phyloP scores from a whole-genome alignment of 2,113 vertebrate genomes.

The Steatornis caripensis region DNA sequence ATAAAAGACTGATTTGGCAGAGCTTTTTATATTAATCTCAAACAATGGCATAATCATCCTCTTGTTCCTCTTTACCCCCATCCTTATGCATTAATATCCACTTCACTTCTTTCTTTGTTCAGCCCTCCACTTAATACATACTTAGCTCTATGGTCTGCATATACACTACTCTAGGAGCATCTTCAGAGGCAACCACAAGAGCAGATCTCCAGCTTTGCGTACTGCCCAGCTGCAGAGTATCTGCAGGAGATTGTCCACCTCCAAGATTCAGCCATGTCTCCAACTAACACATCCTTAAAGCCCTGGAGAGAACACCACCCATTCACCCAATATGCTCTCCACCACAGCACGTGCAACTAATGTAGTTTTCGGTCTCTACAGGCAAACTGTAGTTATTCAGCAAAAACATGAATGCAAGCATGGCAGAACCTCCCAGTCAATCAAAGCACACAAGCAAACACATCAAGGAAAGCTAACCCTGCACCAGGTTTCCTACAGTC shows the following conservation, averaged over 20 bases:
- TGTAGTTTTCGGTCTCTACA: not conserved
- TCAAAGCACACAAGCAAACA: not conserved
- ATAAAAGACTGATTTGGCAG: not conserved
- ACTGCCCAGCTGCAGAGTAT: not conserved
- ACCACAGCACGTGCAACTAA: accelerated
- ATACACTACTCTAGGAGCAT: not conserved
- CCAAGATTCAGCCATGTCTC: not conserved
- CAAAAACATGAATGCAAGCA: not conserved
- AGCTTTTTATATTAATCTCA: not conserved
- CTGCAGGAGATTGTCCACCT: not conserved
- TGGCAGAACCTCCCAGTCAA: not conserved
- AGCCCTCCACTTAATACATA: not conserved
- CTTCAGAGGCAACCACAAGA: not conserved
- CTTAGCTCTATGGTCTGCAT: not conserved
- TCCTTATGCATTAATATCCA: not conserved
- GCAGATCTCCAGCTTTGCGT: not conserved
- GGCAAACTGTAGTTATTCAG: not conserved
- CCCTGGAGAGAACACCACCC: not conserved
- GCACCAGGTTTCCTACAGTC: not conserved
- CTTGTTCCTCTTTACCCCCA: not conserved
- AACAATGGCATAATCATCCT: not conserved
- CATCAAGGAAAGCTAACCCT: not conserved
- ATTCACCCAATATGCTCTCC: not conserved
- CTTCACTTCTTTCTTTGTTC: not conserved
- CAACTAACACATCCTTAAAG: not conserved